Evolutionary conservation across 2,113 vertebrate genomes (phyloP), one percentile per base, ranked within the genome.

Genomic region (Toxotes chatareus): DNA sequence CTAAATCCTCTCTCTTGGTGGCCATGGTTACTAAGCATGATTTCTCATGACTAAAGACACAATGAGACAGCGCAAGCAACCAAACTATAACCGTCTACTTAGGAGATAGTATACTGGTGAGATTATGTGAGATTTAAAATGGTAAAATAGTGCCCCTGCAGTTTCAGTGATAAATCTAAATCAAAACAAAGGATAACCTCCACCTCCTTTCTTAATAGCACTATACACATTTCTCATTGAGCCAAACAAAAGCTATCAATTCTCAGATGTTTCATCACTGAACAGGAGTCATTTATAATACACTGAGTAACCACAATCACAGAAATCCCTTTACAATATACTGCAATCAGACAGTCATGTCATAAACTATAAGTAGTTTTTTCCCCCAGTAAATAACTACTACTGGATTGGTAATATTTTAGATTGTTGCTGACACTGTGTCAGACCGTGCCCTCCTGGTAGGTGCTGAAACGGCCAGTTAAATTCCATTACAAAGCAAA

Each of bases 1-100:
- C 65, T 86, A 74, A 79, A 86, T 88, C 67, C 79, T 65, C 56
- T 78, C 73, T 40, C 8, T 38, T 73, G 68, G 68, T 89, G 85
- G 63, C 72, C 42, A 7, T 53, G 60, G 76, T 85, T 80, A 70
- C 71, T 23, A 57, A 78, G 59, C 53, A 23, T 49, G 9, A 75
- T 79, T 87, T 89, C 68, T 67, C 55, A 13, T 38, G 49, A 72
- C 59, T 2, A 1, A 21, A 66, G 67, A 76, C 23, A 42, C 61
- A 86, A 63, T 53, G 56, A 86, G 69, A 89, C 69, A 61, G 57
- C 76, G 78, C 51, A 23, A 80, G 69, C 71, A 80, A 75, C 69
- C 56, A 47, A 81, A 61, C 49, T 53, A 21, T 81, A 59, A 74
- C 55, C 1, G 11, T 62, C 79, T 68, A 51, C 57, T 85, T 87